Evolutionary conservation across 2,888 invertebrate species (phyloP), one percentile per base, ranked within the genome.

Genomic region (Tethea ocularis): DNA sequence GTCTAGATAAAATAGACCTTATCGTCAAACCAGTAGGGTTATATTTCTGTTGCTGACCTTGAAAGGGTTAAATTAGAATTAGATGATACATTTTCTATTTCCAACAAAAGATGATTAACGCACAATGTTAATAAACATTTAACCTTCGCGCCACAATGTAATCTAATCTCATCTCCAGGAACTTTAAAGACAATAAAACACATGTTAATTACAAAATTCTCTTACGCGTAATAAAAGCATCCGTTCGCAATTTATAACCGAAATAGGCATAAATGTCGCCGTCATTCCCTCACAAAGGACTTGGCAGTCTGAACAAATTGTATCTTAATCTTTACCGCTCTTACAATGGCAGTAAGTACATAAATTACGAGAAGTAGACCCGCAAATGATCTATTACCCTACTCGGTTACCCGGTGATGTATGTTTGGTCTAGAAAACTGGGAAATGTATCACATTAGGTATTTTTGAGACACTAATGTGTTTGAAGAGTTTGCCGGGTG

Each of bases 371-470:
- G 41, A 41, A 33, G 38, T 56, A 61, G 57, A 59, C 58, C 36
- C 29, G 51, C 56, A 60, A 64, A 72, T 71, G 71, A 71, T 72
- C 62, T 61, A 70, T 70, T 46, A 63, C 61, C 57, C 56, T 52
- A 52, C 70, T 51, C 59, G n/a, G 4, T 51, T 1, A 17, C 33
- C 20, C 17, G 10, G 62, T 71, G 71, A 71, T 72, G 60, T 70
- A 71, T 70, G 56, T 59, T 57, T 58, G 53, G 59, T 61, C 70
- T 62, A 24, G 58, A 57, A 62, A 61, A 46, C 46, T 36, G 4
- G 33, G 33, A 13, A 33, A 33, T 38, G n/a, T 38, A 33, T 33
- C 29, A 26, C 52, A 36, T 54, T 54, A 54, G 33, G 20, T 53
- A 53, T 53, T 53, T 33, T 53, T 36, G 22, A 54, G 22, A 33